Evolutionary conservation across 30 jellyfish, hydroid and myxozoan genomes (phyloP).

Genomic region (Pelagia noctiluca): DNA sequence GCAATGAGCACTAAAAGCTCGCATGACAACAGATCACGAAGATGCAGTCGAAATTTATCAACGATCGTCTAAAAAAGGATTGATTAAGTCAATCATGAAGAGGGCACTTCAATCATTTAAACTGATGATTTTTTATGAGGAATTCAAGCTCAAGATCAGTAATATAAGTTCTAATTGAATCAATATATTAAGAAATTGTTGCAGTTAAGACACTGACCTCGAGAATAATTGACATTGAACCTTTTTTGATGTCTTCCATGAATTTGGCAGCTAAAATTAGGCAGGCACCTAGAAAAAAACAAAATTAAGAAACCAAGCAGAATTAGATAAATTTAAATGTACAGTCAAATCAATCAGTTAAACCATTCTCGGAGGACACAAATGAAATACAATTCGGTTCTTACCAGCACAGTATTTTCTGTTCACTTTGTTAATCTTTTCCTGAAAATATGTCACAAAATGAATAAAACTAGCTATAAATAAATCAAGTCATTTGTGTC

Average conservation of each 20-base stretch:
- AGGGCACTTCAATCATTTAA: no score
- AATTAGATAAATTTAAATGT: background rate
- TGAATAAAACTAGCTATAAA: background rate
- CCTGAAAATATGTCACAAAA: conserved; percentile 41
- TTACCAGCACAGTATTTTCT: conserved; percentile 92
- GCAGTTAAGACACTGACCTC: conserved; percentile 67
- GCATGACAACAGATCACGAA: conserved; percentile 72
- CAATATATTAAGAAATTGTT: background rate
- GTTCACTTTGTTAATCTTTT: conserved; percentile 75
- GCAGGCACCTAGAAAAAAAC: conserved; percentile 82
- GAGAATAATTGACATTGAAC: conserved; percentile 56
- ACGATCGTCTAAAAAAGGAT: conserved; percentile 61
- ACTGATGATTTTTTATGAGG: background rate
- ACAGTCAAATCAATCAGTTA: background rate
- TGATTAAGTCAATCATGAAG: no score
- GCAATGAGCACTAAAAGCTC: conserved; percentile 82
- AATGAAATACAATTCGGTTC: background rate
- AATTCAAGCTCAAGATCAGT: background rate
- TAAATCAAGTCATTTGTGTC: background rate
- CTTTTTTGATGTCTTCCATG: conserved; percentile 75
- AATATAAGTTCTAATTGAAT: background rate
- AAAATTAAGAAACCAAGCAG: background rate
- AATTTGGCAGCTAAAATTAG: conserved; percentile 85
- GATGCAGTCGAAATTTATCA: conserved; percentile 83
- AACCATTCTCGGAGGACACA: background rate